Base-by-base conservation (phyloP, 2,888 invertebrate species). In the Enchytraeus crypticus region DNA sequence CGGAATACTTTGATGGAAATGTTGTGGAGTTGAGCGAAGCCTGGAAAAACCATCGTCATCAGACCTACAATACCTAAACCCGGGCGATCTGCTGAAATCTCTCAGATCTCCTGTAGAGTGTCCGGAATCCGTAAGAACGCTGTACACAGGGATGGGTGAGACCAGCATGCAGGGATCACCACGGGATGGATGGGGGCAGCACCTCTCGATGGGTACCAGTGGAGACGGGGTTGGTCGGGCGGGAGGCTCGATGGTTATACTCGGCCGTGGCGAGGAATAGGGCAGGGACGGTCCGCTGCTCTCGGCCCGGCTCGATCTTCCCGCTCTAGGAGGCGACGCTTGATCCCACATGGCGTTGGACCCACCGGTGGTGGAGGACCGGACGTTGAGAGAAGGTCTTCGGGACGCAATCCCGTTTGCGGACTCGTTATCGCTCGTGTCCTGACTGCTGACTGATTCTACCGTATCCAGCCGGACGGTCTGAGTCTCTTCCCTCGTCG, bases 351-450 rank as follows among this genome's bases (percentile, higher is more conserved):
- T 33, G 14, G 43, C 8, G 8, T n/a, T 45, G n/a, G 53, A 21
- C 18, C 21, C 2, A 38, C 0, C 26, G 23, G 55, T 29, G 23
- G 26, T 43, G 55, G 45, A 8, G 55, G 55, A 2, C n/a, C 55
- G 5, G 53, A 21, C 23, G 26, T 8, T 33, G n/a, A 30, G 11
- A 11, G 21, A 8, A 51, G 4, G 11, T 5, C 14, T 32, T 3
- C 23, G 5, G 26, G 62, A 57, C 11, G 57, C 62, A 54, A 65
- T 64, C 33, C 49, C 23, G 21, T 49, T 18, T 1, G 51, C n/a
- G 4, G 51, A 51, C 0, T 38, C 23, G 1, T 59, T 34, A 14
- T 70, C 70, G 43, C 72, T 70, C 18, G 70, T 66, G 3, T 74
- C 74, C 21, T 60, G 57, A 5, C 57, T 53, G 54, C 45, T 47